Conservation (phyloP, 2,797 vertebrate species). For the Gouania willdenowi region DNA sequence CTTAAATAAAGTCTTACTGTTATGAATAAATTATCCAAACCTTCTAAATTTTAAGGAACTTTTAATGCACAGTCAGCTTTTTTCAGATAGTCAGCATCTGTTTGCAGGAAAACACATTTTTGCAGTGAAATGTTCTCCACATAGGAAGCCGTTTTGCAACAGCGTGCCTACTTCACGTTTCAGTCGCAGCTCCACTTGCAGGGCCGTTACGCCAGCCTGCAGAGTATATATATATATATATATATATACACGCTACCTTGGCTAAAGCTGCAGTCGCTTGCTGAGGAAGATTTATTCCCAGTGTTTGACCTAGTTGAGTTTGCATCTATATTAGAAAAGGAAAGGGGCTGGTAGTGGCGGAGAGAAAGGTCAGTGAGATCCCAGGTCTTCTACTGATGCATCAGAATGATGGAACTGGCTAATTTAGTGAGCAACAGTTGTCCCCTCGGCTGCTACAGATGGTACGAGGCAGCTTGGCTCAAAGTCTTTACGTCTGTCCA, state of each 20-base stretch:
- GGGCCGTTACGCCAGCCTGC: constrained; percentile 80
- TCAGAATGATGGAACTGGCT: constrained; percentile 96
- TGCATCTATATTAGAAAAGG: constrained; percentile 91
- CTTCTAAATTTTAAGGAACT: background rate
- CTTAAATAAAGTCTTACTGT: constrained; percentile 3
- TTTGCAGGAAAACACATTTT: constrained; percentile 69
- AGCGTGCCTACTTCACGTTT: constrained; percentile 78
- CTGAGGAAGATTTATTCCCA: constrained; percentile 93
- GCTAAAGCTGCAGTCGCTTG: constrained; percentile 78
- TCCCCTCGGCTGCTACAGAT: constrained; percentile 92
- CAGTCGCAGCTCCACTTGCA: constrained; percentile 75
- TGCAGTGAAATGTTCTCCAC: constrained; percentile 82
- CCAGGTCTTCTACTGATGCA: constrained; percentile 86
- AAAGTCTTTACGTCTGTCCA: constrained; percentile 62
- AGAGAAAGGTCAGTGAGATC: constrained; percentile 92
- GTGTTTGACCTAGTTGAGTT: constrained; percentile 97
- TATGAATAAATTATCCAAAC: constrained; percentile 4
- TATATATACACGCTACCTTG: too few relatives aligned
- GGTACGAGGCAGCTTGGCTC: constrained; percentile 74
- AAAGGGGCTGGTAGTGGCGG: constrained; percentile 86
- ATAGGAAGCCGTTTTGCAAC: constrained; percentile 79
- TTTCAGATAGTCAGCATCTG: constrained; percentile 65
- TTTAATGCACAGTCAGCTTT: constrained; percentile 54
- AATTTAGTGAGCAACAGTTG: constrained; percentile 99
- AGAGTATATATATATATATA: too few relatives aligned